Conservation (phyloP, 2,888 invertebrate species). For the Melanostoma scalare region DNA sequence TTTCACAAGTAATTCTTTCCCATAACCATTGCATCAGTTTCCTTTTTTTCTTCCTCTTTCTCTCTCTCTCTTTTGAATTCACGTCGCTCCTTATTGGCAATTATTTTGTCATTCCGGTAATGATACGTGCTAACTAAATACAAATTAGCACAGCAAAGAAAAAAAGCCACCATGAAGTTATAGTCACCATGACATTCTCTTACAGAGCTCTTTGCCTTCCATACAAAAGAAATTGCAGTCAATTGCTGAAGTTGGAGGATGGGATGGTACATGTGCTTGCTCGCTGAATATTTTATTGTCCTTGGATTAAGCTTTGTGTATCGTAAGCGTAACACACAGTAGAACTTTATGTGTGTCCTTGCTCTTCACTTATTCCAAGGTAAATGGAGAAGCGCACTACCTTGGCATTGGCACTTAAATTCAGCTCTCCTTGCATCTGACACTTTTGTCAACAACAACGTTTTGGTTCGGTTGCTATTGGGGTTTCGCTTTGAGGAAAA, state of each 20-base stretch:
- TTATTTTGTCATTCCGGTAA: slow-evolving; percentile 72
- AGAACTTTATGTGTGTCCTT: slow-evolving; percentile 62
- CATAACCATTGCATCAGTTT: background rate
- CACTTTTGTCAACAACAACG: slow-evolving; percentile 72
- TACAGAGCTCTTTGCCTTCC: slow-evolving; percentile 26
- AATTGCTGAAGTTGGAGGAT: slow-evolving; percentile 28
- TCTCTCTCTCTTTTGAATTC: slow-evolving; percentile 12
- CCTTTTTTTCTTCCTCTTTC: background rate
- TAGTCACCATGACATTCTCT: slow-evolving; percentile 65
- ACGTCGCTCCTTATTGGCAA: slow-evolving; percentile 67
- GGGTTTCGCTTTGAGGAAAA: slow-evolving; percentile 14
- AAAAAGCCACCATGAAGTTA: slow-evolving; percentile 47
- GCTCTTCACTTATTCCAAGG: slow-evolving; percentile 62
- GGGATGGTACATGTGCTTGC: slow-evolving; percentile 42
- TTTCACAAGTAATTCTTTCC: background rate
- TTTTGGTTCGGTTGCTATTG: slow-evolving; percentile 29
- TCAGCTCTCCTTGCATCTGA: slow-evolving; percentile 65
- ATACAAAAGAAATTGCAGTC: slow-evolving; percentile 30
- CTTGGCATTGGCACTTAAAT: slow-evolving; percentile 71
- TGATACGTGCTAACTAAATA: slow-evolving; percentile 73
- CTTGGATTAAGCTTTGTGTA: slow-evolving; percentile 70
- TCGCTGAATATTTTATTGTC: slow-evolving; percentile 70
- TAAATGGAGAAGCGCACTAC: slow-evolving; percentile 63
- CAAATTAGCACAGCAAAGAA: slow-evolving; percentile 59
- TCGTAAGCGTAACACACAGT: slow-evolving; percentile 6